Base-by-base conservation (phyloP, 2,797 vertebrate genomes). In the Arrhamphus sclerolepis region DNA sequence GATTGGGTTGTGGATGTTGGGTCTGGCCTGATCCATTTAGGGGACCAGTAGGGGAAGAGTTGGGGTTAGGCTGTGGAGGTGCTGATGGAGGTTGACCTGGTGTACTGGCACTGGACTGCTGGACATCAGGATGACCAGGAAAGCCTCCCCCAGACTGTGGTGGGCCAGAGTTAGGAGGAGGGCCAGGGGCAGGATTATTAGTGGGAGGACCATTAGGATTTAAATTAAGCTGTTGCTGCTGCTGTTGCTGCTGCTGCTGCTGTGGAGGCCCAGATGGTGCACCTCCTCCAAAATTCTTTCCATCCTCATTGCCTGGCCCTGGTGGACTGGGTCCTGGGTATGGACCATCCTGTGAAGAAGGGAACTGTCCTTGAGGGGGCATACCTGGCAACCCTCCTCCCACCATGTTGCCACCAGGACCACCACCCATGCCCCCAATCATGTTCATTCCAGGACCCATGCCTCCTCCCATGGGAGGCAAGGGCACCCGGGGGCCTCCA, bases 371-470 rank as follows among this genome's bases (percentile, higher is more conserved):
- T 83, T 94, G 93, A 40, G 92, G 87, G 31, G 92, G 91, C 80
- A 94, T 84, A 38, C 92, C 90, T 49, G 89, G 89, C 59, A 92
- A 81, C 5, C 92, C 93, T 29, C 92, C 93, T 21, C 92, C 93
- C 16, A 91, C 87, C 89, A 94, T 93, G 70, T 91, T 92, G 46
- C 91, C 89, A 46, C 89, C 92, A 0, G 90, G 92, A 18, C 91
- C 92, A 24, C 91, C 89, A 21, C 91, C 89, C 89, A 93, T 92
- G 5, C 88, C 87, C 34, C 87, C 81, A 91, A 93, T 93, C 88
- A 93, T 91, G 81, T 91, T 92, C 88, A 94, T 92, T 26, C 92
- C 91, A n/a, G 89, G 85, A 65, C 91, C 90, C 89, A 93, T 91
- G 3, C 89, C 89, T 41, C 88, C 91, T 29, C 91, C 91, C 92